phyloP scores from a whole-genome alignment of 2,797 vertebrate species.

The Pangasius sanitwongsei region DNA sequence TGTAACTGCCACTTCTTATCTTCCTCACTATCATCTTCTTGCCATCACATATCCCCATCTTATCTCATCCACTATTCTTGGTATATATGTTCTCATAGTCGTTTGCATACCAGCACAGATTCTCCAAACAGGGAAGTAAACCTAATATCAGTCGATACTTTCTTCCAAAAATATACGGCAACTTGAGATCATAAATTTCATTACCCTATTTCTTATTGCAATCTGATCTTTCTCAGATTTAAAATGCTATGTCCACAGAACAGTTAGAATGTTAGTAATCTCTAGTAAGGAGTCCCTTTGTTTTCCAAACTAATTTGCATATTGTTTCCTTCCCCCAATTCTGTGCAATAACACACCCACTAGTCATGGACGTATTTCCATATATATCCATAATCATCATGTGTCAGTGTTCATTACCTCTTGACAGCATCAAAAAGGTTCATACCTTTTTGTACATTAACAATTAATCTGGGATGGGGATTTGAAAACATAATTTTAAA shows the following conservation, averaged over 20 bases:
- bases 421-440: no score
- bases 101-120: background rate
- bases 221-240: background rate
- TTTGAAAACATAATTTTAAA: background rate
- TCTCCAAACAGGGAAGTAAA: background rate
- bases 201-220: background rate
- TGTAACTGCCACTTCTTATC: no score
- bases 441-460: background rate
- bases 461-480: background rate
- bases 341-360: background rate
- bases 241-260: background rate
- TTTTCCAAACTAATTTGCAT: background rate
- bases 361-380: background rate
- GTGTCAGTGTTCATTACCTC: background rate
- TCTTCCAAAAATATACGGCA: background rate
- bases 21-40: background rate
- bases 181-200: background rate
- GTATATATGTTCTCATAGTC: background rate
- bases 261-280: background rate
- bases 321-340: background rate
- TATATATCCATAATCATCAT: background rate
- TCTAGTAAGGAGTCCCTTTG: no score
- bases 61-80: background rate
- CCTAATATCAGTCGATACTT: background rate
- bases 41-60: background rate